A percentile compares a stretch with the other conserved stretches of the same genome.
These are phyloP conservation scores for Coelinius sp. DNA, from an alignment of 2,888 invertebrate species.

Conservation along the genomic window DNA sequence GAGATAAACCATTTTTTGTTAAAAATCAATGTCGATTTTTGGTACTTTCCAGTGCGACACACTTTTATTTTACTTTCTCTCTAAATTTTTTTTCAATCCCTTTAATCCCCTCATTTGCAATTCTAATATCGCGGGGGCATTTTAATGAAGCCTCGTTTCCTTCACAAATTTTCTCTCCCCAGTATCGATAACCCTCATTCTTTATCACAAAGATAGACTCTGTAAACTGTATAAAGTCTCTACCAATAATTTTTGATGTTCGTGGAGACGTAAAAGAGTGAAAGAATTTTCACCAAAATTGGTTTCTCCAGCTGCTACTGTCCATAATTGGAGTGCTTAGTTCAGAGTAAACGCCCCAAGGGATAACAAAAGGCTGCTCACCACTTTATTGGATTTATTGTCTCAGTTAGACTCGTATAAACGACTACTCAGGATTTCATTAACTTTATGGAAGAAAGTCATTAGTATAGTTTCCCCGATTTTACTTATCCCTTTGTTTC, in stretches of 20 bases:
- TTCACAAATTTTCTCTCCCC: not conserved
- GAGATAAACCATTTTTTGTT: not conserved
- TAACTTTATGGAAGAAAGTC: conserved; percentile 16
- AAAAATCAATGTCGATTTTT: not conserved
- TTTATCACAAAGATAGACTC: too few species aligned
- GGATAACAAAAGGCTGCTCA: conserved; percentile 1
- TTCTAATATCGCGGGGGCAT: not conserved
- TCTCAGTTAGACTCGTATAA: conserved; percentile 1
- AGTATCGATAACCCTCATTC: not conserved
- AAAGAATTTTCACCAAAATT: not conserved
- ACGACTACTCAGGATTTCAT: conserved; percentile 18
- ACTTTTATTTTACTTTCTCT: not conserved
- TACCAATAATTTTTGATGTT: not conserved
- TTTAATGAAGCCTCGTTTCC: conserved; percentile 7
- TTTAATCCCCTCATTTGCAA: not conserved
- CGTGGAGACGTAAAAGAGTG: not conserved
- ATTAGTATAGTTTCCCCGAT: not conserved
- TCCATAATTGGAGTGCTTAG: conserved; percentile 31
- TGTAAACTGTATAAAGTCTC: too few species aligned
- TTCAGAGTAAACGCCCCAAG: conserved; percentile 20
- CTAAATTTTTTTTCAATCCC: not conserved
- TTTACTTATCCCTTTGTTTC: not conserved
- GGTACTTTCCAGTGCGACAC: too few species aligned
- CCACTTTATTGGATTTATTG: conserved; percentile 34
- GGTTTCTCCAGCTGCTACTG: conserved; percentile 20